These are phyloP conservation scores for Butastur rufipennis DNA, from an alignment of 2,113 vertebrate species.

Conservation along the genomic window DNA sequence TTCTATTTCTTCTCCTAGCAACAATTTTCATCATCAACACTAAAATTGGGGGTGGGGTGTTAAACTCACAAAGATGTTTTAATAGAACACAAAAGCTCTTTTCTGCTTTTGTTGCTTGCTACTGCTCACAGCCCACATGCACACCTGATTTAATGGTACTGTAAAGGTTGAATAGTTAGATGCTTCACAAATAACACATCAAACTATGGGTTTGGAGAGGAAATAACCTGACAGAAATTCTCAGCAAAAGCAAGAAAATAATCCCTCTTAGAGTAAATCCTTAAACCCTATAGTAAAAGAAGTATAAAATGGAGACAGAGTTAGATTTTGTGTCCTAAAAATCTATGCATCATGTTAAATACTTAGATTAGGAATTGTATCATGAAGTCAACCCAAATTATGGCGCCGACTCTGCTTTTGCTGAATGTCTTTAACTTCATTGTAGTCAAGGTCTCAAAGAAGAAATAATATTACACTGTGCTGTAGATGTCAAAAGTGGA, in stretches of 20 bases:
- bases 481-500: neutral
- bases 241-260: slow-evolving; percentile 14
- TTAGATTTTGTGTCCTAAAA: neutral
- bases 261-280: neutral
- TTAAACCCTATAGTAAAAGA: neutral
- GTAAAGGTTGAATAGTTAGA: neutral
- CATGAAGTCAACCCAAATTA: neutral
- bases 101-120: neutral
- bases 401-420: neutral
- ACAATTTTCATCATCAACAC: neutral
- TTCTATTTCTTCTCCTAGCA: neutral
- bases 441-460: neutral
- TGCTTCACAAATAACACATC: slow-evolving; percentile 24
- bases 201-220: neutral
- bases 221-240: slow-evolving; percentile 22
- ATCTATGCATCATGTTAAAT: neutral
- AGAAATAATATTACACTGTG: neutral
- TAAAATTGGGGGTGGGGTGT: accelerated
- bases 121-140: neutral
- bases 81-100: neutral
- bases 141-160: neutral
- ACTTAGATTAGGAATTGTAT: neutral
- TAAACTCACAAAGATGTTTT: neutral
- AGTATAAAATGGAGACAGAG: neutral
- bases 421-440: neutral